Evolutionary conservation across 2,888 invertebrate species (phyloP).

Genomic region (Cerastoderma edule): DNA sequence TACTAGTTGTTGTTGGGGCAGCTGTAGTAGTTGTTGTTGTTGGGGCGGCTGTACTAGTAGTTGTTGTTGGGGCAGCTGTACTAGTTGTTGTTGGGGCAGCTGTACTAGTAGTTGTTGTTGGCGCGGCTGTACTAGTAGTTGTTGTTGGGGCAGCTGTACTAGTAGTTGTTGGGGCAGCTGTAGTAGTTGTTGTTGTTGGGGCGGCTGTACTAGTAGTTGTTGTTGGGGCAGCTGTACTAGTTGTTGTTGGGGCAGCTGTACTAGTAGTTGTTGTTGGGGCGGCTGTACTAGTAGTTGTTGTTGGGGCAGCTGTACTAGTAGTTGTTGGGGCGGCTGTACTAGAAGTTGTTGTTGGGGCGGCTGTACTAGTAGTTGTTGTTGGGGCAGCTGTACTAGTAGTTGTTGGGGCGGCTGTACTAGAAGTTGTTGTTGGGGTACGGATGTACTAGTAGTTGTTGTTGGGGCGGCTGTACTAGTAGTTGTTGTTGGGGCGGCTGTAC

Average conservation of each 20-base stretch:
- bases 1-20: slow-evolving; percentile 2
- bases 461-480: slow-evolving; percentile 10
- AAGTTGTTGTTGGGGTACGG: not conserved
- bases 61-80: not conserved
- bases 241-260: slow-evolving; percentile 24
- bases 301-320: slow-evolving; percentile 1
- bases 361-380: not conserved
- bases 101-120: not conserved
- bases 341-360: slow-evolving; percentile 23
- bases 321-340: slow-evolving; percentile 24
- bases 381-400: not conserved
- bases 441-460: slow-evolving; percentile 18
- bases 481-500: not conserved
- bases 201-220: slow-evolving; percentile 26
- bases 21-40: not conserved
- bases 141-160: slow-evolving; percentile 23
- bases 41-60: not conserved
- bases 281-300: slow-evolving; percentile 23
- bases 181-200: slow-evolving; percentile 17
- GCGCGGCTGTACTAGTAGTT: slow-evolving; percentile 19
- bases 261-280: slow-evolving; percentile 28
- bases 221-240: not conserved
- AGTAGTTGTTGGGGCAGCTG: slow-evolving; percentile 24
- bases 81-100: not conserved
- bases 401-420: not conserved